These are phyloP conservation scores for Myotis yumanensis DNA, from an alignment of 2,113 vertebrate genomes.

Conservation along the genomic window DNA sequence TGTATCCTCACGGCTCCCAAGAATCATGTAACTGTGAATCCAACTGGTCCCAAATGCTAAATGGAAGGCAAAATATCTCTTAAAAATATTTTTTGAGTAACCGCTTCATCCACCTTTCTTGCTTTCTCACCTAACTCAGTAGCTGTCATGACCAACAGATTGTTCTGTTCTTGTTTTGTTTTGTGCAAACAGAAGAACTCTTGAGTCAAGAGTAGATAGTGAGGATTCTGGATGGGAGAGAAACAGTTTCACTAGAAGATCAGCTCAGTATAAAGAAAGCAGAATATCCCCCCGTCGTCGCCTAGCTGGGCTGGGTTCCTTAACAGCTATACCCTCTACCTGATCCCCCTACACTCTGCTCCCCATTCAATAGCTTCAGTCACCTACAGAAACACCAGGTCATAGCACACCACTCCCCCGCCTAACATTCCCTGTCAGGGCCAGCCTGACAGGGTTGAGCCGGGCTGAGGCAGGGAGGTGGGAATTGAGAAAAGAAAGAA, in stretches of 20 bases:
- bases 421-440: background rate
- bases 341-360: too few species aligned
- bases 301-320: background rate
- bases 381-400: background rate
- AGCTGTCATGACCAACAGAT: background rate
- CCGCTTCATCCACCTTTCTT: background rate
- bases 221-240: background rate
- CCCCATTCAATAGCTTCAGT: background rate
- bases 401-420: background rate
- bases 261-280: background rate
- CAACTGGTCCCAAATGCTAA: constrained; percentile 49
- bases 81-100: background rate
- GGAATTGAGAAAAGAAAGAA: too few species aligned
- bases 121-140: background rate
- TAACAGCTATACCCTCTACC: background rate
- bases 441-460: too few species aligned
- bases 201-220: background rate
- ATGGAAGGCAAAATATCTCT: background rate
- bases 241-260: background rate
- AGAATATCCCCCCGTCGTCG: too few species aligned
- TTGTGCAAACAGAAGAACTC: background rate
- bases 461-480: too few species aligned
- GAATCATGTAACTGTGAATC: constrained; percentile 54
- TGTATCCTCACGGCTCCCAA: constrained; percentile 47
- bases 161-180: background rate